Conservation (phyloP, 2,113 vertebrate species). For the Catharus fuscescens region DNA sequence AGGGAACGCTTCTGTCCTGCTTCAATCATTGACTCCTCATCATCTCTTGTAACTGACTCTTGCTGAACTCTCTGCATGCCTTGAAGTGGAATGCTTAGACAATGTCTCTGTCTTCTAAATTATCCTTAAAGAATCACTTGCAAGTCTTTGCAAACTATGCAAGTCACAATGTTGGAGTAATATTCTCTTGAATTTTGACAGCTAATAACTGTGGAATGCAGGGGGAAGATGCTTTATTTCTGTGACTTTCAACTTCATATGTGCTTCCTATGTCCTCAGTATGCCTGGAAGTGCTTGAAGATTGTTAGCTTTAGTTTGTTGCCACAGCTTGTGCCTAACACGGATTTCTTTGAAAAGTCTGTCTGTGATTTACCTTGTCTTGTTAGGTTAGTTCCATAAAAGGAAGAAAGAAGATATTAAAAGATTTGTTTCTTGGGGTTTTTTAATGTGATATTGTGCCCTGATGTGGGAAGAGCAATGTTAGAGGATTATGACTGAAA, state of each 20-base stretch:
- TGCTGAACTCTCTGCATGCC: not conserved
- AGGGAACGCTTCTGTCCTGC: not conserved
- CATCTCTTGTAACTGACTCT: not conserved
- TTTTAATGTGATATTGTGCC: not conserved
- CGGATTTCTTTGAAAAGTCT: not conserved
- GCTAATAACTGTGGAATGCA: not conserved
- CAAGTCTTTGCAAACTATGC: not conserved
- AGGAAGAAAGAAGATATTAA: not conserved
- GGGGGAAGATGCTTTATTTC: not conserved
- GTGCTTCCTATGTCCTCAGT: not conserved
- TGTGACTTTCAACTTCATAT: not conserved
- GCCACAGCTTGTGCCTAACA: not conserved
- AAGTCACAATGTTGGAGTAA: not conserved
- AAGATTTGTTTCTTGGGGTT: not conserved
- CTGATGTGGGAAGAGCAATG: not conserved
- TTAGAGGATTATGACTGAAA: not conserved
- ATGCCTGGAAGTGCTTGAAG: not conserved
- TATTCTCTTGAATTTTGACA: not conserved
- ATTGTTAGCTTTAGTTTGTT: not conserved
- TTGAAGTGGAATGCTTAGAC: not conserved
- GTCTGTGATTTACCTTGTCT: not conserved
- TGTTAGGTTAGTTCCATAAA: not conserved
- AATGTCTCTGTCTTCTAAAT: not conserved
- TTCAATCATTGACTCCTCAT: not conserved
- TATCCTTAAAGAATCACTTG: not conserved